Base-by-base conservation (phyloP, 2,888 invertebrate genomes). In the Brachypalpus laphriformis region DNA sequence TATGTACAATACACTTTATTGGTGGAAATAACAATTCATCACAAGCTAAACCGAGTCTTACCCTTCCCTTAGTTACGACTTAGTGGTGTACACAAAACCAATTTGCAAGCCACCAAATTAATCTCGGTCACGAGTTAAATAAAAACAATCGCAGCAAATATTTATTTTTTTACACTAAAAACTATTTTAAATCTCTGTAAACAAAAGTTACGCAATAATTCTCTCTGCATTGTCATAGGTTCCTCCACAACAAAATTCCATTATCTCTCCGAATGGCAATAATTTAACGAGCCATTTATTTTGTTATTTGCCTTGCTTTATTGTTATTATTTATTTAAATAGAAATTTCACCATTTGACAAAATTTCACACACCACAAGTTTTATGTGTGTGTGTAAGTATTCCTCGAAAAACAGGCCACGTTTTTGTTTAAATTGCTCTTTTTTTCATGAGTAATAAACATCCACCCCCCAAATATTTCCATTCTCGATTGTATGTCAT, bases 401-500 rank as follows among this genome's bases (percentile, higher is more conserved):
- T 54, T 1, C 1, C 7, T 42, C 3, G 25, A 49, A 49, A 47
- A 49, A 20, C 22, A 20, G 49, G 49, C 25, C 49, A 49, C 49
- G 25, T 49, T 49, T 16, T 22, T 25, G 20, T 25, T 49, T n/a
- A 20, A 47, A 9, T 45, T 49, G 5, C 7, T 47, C 9, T 47
- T 22, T 49, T n/a, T 47, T 1, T 20, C 51, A 51, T 34, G 34
- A 34, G 37, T 37, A 57, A 57, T 57, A 22, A 31, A 57, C 34
- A 34, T 47, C 5, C 25, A 68, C 40, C 68, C 40, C 14, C 45
- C 3, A 34, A n/a, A 47, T 61, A 40, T 72, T 61, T 49, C 51
- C 49, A 40, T 61, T 61, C 40, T 28, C 28, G 61, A 72, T 71
- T 71, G 16, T 28, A 56, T 47, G 45, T 45, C 28, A 57, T 70